phyloP scores from a whole-genome alignment of 2,888 invertebrate genomes.

The Macrosoma leucophasiata region DNA sequence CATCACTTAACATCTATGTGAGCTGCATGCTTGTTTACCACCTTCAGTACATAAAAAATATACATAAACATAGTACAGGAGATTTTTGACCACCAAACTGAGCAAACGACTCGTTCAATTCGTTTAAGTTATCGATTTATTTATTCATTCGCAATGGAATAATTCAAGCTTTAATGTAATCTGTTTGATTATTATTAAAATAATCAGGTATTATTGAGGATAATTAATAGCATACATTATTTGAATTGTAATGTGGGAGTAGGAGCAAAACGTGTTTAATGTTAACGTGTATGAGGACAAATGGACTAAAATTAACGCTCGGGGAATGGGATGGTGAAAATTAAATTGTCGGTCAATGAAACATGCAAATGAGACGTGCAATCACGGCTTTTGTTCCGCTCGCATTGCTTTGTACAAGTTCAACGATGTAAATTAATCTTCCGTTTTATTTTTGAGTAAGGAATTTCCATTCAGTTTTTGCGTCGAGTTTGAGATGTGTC shows the following conservation, averaged over 20 bases:
- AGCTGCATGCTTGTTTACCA: too few species aligned
- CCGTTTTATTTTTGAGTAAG: conserved; percentile 9
- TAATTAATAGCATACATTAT: neutral
- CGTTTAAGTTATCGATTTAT: neutral
- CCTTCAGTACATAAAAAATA: too few species aligned
- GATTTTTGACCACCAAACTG: too few species aligned
- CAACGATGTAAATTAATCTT: conserved; percentile 23
- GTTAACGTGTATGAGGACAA: conserved; percentile 10
- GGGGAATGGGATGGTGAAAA: conserved; percentile 34
- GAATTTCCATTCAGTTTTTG: conserved; percentile 9
- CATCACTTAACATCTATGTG: too few species aligned
- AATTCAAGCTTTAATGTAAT: neutral
- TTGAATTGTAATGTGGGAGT: too few species aligned
- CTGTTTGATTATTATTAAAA: neutral
- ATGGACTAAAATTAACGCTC: conserved; percentile 21
- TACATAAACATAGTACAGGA: too few species aligned
- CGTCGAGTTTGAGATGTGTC: too few species aligned
- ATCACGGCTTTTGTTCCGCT: conserved; percentile 57
- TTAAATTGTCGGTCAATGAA: conserved; percentile 66
- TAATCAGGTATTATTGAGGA: neutral
- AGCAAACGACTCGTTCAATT: too few species aligned
- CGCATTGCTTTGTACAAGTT: conserved; percentile 44
- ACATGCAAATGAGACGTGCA: conserved; percentile 64
- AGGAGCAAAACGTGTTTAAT: conserved; percentile 1
- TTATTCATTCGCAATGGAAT: neutral